These are phyloP conservation scores for Melanotaenia duboulayi DNA, from an alignment of 2,113 vertebrate genomes.

Conservation along the genomic window DNA sequence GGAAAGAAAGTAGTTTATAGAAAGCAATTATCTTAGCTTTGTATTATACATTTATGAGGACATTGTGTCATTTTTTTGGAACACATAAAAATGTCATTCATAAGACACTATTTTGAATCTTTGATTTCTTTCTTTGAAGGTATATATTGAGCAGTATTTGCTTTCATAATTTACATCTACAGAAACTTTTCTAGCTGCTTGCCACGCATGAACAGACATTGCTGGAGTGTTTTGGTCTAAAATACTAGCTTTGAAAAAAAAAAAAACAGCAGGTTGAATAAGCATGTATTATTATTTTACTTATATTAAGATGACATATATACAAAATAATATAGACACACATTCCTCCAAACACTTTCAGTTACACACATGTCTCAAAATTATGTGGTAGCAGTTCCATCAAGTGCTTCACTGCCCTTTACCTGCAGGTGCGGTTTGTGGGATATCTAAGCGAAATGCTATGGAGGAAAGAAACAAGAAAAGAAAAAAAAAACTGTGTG, in stretches of 20 bases:
- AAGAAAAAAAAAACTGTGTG: constrained; percentile 2
- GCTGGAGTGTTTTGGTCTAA: not conserved
- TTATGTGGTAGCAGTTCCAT: constrained; percentile 60
- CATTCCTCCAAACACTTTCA: constrained; percentile 38
- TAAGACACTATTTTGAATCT: constrained; percentile 27
- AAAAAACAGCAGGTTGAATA: not conserved
- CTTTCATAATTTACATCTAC: constrained; percentile 2
- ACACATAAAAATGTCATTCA: constrained; percentile 9
- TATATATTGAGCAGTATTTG: not conserved
- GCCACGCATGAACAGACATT: not conserved
- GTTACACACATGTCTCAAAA: constrained; percentile 67
- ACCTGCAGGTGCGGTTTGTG: constrained; percentile 47
- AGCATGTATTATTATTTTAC: constrained; percentile 7
- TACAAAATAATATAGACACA: constrained; percentile 14
- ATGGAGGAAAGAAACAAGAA: constrained; percentile 16
- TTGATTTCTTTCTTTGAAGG: constrained; percentile 35
- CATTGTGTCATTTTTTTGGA: constrained; percentile 1
- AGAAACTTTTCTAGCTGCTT: not conserved
- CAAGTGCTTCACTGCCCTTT: constrained; percentile 45
- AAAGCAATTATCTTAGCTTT: not conserved
- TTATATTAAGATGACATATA: not conserved
- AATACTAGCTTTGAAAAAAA: not conserved
- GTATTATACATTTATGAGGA: constrained; percentile 9
- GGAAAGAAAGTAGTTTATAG: not conserved
- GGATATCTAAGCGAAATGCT: constrained; percentile 43